These are phyloP conservation scores for Dendrocincla tyrannina DNA, from an alignment of 2,797 vertebrate genomes.

Conservation along the genomic window DNA sequence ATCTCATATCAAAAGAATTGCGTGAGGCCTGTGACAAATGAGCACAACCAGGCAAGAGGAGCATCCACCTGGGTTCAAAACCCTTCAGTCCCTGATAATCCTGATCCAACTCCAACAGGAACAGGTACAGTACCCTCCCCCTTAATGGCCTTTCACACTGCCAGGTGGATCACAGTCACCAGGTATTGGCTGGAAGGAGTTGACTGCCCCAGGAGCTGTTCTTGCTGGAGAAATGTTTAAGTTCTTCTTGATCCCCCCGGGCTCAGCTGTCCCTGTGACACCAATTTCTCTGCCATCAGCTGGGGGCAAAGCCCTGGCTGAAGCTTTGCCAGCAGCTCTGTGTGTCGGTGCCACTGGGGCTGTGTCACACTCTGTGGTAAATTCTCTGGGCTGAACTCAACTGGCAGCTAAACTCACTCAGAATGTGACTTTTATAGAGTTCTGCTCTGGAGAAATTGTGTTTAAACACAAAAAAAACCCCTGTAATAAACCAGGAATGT, in stretches of 20 bases:
- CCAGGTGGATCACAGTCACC: neutral
- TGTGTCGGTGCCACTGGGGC: neutral
- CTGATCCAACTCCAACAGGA: neutral
- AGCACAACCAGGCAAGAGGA: neutral
- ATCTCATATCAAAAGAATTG: slow-evolving; percentile 22
- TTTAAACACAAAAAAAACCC: neutral
- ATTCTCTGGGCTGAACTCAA: neutral
- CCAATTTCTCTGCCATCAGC: neutral
- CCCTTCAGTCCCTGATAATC: neutral
- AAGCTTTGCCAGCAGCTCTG: neutral
- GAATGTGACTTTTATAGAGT: neutral
- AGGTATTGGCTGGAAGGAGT: neutral
- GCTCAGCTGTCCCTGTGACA: neutral
- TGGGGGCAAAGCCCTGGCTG: neutral
- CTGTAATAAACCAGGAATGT: neutral
- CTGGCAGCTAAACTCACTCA: neutral
- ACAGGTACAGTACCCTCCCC: neutral
- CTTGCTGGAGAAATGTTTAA: neutral
- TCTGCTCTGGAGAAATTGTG: neutral
- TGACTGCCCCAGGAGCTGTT: neutral
- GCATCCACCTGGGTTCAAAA: neutral
- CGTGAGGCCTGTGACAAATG: neutral
- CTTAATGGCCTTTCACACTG: neutral
- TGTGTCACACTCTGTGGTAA: neutral
- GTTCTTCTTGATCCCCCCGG: neutral